Conservation (phyloP, 2,888 invertebrate genomes). For the Oxycera nigricornis region DNA sequence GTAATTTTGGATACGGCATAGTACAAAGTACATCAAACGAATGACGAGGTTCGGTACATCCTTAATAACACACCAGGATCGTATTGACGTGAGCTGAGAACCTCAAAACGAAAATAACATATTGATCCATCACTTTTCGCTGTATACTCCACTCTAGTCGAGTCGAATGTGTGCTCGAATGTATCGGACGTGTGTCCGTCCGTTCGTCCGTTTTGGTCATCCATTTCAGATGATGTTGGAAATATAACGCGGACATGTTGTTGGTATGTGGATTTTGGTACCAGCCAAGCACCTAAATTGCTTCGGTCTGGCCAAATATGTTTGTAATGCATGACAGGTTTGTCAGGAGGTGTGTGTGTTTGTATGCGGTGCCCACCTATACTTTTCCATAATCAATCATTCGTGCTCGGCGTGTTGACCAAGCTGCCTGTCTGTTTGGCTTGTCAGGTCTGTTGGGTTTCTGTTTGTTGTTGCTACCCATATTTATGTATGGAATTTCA, state of each 20-base stretch:
- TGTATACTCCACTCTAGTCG: background rate
- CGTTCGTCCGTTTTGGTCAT: background rate
- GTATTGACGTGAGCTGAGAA: slow-evolving; percentile 1
- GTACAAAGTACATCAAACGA: background rate
- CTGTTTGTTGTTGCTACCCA: background rate
- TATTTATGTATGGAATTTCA: background rate
- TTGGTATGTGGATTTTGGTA: too few relatives aligned
- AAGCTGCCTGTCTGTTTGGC: background rate
- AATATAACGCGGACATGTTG: too few relatives aligned
- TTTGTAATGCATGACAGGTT: background rate
- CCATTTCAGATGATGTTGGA: too few relatives aligned
- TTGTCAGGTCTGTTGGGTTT: background rate
- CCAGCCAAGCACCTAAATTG: background rate
- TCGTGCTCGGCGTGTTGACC: background rate
- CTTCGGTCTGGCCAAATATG: background rate
- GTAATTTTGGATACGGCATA: slow-evolving; percentile 7
- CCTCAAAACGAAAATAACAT: slow-evolving; percentile 12
- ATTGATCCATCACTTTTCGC: slow-evolving; percentile 29
- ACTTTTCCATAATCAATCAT: background rate
- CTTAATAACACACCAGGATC: background rate
- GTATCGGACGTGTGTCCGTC: background rate
- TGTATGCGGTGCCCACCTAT: background rate
- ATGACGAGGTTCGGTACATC: background rate
- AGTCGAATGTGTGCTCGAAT: background rate
- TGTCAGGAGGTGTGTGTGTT: background rate